A percentile compares a stretch with the other conserved stretches of the same genome.
These are phyloP conservation scores for Alligator mississippiensis DNA, from an alignment of 2,113 vertebrate genomes.

Conservation along the genomic window DNA sequence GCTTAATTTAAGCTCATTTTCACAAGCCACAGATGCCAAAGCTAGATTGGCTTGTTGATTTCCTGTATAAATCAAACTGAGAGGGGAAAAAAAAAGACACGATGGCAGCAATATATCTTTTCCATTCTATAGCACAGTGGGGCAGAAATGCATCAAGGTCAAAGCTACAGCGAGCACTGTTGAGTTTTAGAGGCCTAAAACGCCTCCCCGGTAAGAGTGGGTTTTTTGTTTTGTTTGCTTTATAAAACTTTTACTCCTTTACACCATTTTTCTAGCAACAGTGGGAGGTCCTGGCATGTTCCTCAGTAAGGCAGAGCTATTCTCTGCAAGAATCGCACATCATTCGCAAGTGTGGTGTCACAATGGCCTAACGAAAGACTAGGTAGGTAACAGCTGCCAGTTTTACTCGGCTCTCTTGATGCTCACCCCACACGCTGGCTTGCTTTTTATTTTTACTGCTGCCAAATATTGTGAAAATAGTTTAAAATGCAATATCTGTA, in stretches of 20 bases:
- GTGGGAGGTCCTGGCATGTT: neutral
- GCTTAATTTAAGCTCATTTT: neutral
- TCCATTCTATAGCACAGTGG: neutral
- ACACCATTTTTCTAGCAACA: neutral
- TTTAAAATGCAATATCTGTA: neutral
- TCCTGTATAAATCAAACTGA: neutral
- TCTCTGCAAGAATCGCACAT: neutral
- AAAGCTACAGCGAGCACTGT: neutral
- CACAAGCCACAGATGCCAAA: neutral
- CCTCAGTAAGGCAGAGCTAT: neutral
- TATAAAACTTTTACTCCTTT: neutral
- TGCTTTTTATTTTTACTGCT: slow-evolving; percentile 17
- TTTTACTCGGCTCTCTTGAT: neutral
- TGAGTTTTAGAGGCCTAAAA: neutral
- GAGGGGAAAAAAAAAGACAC: neutral
- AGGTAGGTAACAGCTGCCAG: neutral
- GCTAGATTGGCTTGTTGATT: neutral
- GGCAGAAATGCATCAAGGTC: neutral
- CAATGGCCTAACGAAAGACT: neutral
- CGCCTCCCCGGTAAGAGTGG: neutral
- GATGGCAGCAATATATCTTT: neutral
- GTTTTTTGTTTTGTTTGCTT: neutral
- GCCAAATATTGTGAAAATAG: slow-evolving; percentile 10
- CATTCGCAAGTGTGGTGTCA: neutral
- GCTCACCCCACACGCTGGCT: neutral